Evolutionary conservation across 2,888 invertebrate genomes (phyloP).

Genomic region (Eremobia ochroleuca): DNA sequence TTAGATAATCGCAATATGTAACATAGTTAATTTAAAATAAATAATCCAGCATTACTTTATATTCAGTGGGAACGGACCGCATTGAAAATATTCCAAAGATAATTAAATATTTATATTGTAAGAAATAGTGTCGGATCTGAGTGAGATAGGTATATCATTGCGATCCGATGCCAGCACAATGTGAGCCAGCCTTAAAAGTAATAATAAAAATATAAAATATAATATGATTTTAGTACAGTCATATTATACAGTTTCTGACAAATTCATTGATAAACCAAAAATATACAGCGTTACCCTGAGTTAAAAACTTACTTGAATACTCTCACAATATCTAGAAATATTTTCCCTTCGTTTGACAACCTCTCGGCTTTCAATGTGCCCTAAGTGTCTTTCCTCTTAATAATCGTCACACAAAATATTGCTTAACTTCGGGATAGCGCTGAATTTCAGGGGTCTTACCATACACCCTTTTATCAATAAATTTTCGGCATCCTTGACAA

Average conservation of each 20-base stretch:
- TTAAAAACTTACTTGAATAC: neutral
- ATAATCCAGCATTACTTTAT: neutral
- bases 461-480: neutral
- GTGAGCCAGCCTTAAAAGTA: conserved; percentile 41
- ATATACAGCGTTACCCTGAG: conserved; percentile 2
- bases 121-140: neutral
- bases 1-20: conserved; percentile 26
- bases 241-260: neutral
- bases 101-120: neutral
- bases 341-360: neutral
- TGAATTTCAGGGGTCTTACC: conserved; percentile 13
- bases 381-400: neutral
- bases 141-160: neutral
- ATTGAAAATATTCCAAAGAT: neutral
- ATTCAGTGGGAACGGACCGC: conserved; percentile 5
- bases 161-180: conserved; percentile 6
- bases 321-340: neutral
- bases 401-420: neutral
- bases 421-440: conserved; percentile 9
- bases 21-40: neutral
- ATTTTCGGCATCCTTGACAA: neutral
- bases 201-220: neutral
- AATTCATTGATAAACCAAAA: neutral
- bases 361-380: neutral
- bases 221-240: neutral